Percentiles rank a stretch among this genome's conserved stretches.
phyloP scores from a whole-genome alignment of 2,888 invertebrate genomes.

The Conus canariensis region DNA sequence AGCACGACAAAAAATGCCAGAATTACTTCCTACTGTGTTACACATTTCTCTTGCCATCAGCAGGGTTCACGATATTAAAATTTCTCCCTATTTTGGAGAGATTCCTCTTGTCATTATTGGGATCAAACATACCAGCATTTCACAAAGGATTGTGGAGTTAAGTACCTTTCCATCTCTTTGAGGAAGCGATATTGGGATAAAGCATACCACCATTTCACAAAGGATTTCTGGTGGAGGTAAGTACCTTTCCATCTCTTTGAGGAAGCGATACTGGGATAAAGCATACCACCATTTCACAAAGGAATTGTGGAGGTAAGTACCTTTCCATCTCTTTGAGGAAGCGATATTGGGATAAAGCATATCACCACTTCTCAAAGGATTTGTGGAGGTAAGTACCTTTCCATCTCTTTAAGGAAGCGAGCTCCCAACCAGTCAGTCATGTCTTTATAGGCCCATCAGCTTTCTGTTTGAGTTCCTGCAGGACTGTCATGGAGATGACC shows the following conservation, averaged over 20 bases:
- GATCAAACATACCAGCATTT: no score
- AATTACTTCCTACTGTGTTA: no score
- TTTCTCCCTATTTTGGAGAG: no score
- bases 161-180: conserved; percentile 78
- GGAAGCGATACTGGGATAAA: conserved; percentile 60
- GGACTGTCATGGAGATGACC: conserved; percentile 63
- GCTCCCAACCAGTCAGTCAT: conserved; percentile 79
- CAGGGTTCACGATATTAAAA: no score
- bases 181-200: conserved; percentile 64
- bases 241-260: conserved; percentile 78
- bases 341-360: conserved; percentile 43
- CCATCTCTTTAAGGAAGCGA: conserved; percentile 77
- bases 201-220: no score
- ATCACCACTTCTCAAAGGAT: no score
- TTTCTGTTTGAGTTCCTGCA: conserved; percentile 74
- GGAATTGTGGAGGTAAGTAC: conserved; percentile 50
- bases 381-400: conserved; percentile 63
- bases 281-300: no score
- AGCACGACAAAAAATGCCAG: no score
- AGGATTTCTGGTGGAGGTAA: no score
- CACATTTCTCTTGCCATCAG: no score
- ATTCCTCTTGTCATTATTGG: conserved; percentile 43
- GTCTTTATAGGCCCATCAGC: conserved; percentile 75
- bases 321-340: conserved; percentile 78
- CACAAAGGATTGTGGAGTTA: no score